These are phyloP conservation scores for Diachasmimorpha longicaudata DNA, from an alignment of 1,140 invertebrate species.

Conservation along the genomic window DNA sequence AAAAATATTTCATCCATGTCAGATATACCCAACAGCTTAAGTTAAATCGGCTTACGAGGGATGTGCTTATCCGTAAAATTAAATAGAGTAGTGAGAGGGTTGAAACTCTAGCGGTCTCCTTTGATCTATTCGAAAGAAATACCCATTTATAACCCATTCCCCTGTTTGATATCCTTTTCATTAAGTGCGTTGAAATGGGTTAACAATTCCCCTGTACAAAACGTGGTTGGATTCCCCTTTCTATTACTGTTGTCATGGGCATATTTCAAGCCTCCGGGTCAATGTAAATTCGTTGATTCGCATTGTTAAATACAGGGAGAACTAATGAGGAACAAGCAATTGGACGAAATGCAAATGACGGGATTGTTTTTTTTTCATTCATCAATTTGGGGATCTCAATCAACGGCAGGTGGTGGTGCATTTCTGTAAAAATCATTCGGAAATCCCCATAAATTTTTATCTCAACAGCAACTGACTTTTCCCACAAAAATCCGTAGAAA, in stretches of 20 bases:
- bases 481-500: too few relatives aligned
- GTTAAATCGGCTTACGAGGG: conserved; percentile 31
- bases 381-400: not conserved
- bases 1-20: conserved; percentile 25
- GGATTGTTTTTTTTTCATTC: not conserved
- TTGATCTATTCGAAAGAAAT: conserved; percentile 21
- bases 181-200: not conserved
- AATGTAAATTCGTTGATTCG: not conserved
- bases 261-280: not conserved
- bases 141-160: conserved; percentile 1
- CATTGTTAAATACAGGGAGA: not conserved
- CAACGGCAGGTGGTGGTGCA: not conserved
- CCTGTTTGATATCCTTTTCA: not conserved
- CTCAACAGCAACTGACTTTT: too few relatives aligned
- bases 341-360: not conserved
- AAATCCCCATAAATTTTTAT: too few relatives aligned
- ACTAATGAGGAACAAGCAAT: not conserved
- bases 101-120: conserved; percentile 13
- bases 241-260: not conserved
- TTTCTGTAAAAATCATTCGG: too few relatives aligned
- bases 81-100: not conserved
- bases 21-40: conserved; percentile 27
- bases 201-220: not conserved
- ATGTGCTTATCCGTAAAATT: conserved; percentile 36
- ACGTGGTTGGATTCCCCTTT: too few relatives aligned